Percentiles rank a stretch among this genome's conserved stretches.
These are phyloP conservation scores for Natrix natrix DNA, from an alignment of 2,797 vertebrate genomes.

Conservation along the genomic window DNA sequence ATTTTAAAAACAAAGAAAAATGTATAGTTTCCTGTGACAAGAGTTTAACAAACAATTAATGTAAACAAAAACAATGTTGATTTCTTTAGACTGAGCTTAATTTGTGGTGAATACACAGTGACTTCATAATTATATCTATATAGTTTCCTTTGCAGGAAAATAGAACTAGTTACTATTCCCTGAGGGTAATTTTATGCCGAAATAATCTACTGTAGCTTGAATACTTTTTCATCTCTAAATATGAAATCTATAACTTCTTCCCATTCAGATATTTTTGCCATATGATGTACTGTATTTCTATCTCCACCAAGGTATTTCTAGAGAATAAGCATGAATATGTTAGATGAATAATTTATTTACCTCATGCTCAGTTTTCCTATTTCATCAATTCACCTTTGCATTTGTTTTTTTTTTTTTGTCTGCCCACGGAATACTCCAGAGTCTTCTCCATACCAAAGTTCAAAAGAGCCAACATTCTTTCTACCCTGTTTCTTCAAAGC, in stretches of 20 bases:
- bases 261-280: not conserved
- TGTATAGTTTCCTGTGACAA: not conserved
- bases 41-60: not conserved
- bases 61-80: not conserved
- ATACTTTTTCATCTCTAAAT: not conserved
- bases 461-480: not conserved
- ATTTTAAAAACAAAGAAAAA: not conserved
- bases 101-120: not conserved
- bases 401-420: not conserved
- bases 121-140: not conserved
- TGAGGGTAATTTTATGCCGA: not conserved
- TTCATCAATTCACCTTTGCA: not conserved
- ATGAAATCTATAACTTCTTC: not conserved
- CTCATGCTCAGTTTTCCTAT: not conserved
- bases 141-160: not conserved
- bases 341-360: not conserved
- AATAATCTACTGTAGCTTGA: not conserved
- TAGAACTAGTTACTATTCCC: not conserved
- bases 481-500: not conserved
- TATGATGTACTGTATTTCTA: not conserved
- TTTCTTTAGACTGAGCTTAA: not conserved
- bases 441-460: not conserved
- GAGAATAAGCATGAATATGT: not conserved
- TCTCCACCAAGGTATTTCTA: not conserved
- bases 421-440: not conserved